These are phyloP conservation scores for Lamellibrachia satsuma DNA, from an alignment of 2,888 invertebrate genomes.

Conservation along the genomic window DNA sequence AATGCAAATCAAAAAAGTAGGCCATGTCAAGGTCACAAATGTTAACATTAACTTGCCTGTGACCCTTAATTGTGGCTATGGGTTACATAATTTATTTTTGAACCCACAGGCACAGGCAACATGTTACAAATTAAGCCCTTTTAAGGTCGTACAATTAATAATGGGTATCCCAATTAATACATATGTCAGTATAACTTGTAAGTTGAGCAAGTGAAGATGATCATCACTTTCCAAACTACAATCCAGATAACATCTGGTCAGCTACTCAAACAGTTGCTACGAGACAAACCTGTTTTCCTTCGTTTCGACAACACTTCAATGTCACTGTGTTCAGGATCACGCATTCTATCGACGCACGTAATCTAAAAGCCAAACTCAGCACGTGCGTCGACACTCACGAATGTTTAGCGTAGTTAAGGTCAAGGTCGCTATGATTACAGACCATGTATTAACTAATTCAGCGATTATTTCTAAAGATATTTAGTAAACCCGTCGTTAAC, in stretches of 20 bases:
- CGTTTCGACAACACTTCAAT: neutral
- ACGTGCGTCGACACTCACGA: neutral
- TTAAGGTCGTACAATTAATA: no score
- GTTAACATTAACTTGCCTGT: no score
- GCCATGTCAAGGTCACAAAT: no score
- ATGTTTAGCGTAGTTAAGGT: neutral
- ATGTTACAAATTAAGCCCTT: no score
- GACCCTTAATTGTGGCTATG: no score
- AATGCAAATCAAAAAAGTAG: no score
- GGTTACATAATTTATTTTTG: no score
- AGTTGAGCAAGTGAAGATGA: neutral
- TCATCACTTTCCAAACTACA: neutral
- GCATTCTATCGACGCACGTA: neutral
- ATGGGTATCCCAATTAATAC: no score
- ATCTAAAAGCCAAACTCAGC: neutral
- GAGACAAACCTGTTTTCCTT: constrained; percentile 4
- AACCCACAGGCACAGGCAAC: no score
- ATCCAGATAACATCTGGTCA: neutral
- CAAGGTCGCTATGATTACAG: neutral
- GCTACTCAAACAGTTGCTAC: neutral
- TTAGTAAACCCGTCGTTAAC: neutral
- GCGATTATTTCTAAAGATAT: neutral
- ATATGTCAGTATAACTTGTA: no score
- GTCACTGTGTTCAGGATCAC: neutral
- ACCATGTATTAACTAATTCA: neutral